Percentiles rank a stretch among this genome's conserved stretches.
phyloP scores from a whole-genome alignment of 2,113 vertebrate genomes.

The Ciconia stormi region DNA sequence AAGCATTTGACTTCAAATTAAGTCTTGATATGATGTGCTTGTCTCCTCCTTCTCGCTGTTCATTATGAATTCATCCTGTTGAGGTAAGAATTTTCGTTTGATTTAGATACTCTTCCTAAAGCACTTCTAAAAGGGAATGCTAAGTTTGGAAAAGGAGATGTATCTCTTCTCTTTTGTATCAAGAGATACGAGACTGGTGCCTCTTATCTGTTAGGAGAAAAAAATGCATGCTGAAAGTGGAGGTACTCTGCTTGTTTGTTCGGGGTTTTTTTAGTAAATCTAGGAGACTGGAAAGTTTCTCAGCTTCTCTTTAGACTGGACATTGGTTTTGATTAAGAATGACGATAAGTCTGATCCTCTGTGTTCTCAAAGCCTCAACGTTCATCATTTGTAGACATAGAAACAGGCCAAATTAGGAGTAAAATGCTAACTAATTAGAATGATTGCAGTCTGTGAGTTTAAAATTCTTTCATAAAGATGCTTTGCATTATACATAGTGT shows the following conservation, averaged over 20 bases:
- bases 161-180: neutral
- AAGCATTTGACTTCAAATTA: slow-evolving; percentile 35
- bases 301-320: neutral
- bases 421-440: neutral
- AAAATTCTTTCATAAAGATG: neutral
- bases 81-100: neutral
- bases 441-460: neutral
- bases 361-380: neutral
- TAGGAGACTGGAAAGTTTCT: neutral
- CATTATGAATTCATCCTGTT: slow-evolving; percentile 2
- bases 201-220: neutral
- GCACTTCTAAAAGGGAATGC: neutral
- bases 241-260: neutral
- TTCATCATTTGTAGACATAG: neutral
- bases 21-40: neutral
- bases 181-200: neutral
- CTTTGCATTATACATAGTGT: neutral
- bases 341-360: neutral
- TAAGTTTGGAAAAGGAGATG: neutral
- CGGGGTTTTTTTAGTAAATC: neutral
- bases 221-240: neutral
- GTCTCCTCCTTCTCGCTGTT: neutral
- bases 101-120: neutral
- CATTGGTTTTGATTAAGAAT: neutral
- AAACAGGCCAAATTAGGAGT: neutral